phyloP scores from a whole-genome alignment of 1,140 invertebrate genomes.

The Drosophila albomicans region DNA sequence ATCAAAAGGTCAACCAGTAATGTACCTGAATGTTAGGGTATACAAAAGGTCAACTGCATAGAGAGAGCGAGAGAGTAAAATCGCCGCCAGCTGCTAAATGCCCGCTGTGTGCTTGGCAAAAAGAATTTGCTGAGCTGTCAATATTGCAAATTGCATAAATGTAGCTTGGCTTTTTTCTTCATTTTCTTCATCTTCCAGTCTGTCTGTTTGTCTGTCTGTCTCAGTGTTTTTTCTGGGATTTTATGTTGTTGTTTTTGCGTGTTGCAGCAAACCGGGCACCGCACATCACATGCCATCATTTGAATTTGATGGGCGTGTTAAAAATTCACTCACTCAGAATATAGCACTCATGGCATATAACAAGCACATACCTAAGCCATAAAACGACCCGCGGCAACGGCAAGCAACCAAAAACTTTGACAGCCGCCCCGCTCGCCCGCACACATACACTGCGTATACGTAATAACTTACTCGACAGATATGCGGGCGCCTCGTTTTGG shows the following conservation, averaged over 20 bases:
- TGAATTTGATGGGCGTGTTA: conserved; percentile 40
- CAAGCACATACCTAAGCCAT: conserved; percentile 35
- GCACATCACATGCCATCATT: conserved; percentile 24
- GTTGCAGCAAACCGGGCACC: not conserved
- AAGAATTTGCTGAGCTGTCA: conserved; percentile 62
- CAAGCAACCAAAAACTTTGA: conserved; percentile 28
- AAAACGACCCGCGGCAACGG: conserved; percentile 36
- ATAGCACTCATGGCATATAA: conserved; percentile 32
- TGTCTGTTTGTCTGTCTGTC: not conserved
- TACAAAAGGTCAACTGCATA: conserved; percentile 17
- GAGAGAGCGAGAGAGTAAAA: not conserved
- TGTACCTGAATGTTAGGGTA: conserved; percentile 7
- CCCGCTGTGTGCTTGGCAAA: conserved; percentile 46
- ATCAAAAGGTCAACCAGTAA: not conserved
- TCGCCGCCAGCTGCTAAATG: conserved; percentile 34
- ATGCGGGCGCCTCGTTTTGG: not conserved
- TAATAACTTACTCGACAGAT: conserved; percentile 54
- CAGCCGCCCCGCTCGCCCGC: conserved; percentile 10
- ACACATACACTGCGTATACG: conserved; percentile 66
- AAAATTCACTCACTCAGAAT: conserved; percentile 42
- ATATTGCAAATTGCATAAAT: conserved; percentile 77
- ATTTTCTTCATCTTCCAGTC: not conserved
- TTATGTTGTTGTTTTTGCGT: conserved; percentile 10
- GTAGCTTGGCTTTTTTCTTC: conserved; percentile 40
- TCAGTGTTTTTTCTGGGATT: conserved; percentile 6